phyloP scores from a whole-genome alignment of 2,888 invertebrate species.

The Corbicula japonica region DNA sequence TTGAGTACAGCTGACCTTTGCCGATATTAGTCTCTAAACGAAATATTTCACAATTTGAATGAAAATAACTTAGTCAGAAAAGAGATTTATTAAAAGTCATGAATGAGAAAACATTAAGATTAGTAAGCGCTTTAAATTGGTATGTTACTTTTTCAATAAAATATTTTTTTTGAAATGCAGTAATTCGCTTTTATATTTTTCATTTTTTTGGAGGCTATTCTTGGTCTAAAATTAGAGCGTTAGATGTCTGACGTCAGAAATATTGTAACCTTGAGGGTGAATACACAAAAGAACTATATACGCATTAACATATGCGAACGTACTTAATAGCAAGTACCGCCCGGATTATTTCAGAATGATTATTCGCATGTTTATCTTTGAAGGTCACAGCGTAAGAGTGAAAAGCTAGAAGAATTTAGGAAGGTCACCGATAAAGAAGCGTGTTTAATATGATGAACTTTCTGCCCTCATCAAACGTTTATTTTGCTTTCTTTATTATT shows the following conservation, averaged over 20 bases:
- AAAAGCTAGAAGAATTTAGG: slow-evolving; percentile 23
- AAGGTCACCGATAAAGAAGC: no score
- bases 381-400: slow-evolving; percentile 19
- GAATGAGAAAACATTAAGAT: slow-evolving; percentile 23
- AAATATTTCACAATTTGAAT: slow-evolving; percentile 1
- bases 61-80: background rate
- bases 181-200: background rate
- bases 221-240: slow-evolving; percentile 11
- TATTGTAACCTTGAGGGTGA: slow-evolving; percentile 43
- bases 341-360: slow-evolving; percentile 14
- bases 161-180: background rate
- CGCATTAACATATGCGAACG: slow-evolving; percentile 27
- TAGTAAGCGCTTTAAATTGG: background rate
- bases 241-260: slow-evolving; percentile 20
- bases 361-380: slow-evolving; percentile 15
- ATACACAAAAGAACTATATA: slow-evolving; percentile 30
- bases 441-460: no score
- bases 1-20: slow-evolving; percentile 36
- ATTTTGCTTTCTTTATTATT: no score
- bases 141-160: no score
- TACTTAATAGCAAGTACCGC: slow-evolving; percentile 23
- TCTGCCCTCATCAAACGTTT: no score
- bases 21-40: slow-evolving; percentile 33
- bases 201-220: slow-evolving; percentile 21
- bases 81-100: slow-evolving; percentile 20